phyloP scores from a whole-genome alignment of 2,888 invertebrate genomes.

The Leucoma salicis region DNA sequence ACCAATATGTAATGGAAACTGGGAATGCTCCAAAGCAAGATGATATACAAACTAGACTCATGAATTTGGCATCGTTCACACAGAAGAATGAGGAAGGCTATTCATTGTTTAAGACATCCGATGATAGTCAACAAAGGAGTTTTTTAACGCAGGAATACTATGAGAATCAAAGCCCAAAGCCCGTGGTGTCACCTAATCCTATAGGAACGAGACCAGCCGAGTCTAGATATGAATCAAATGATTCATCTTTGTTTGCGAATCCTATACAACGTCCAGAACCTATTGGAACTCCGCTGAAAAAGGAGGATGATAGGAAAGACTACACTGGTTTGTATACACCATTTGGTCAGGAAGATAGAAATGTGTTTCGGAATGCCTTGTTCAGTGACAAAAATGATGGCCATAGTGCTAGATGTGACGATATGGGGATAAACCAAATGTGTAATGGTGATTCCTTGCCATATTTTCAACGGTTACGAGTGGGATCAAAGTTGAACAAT shows the following conservation, averaged over 20 bases:
- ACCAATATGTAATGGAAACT: conserved; percentile 37
- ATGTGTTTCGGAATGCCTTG: conserved; percentile 65
- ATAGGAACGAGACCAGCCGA: conserved; percentile 66
- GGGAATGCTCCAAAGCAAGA: conserved; percentile 46
- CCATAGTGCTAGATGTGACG: conserved; percentile 28
- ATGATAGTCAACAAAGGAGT: conserved; percentile 54
- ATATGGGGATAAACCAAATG: conserved; percentile 34
- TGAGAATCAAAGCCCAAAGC: conserved; percentile 53
- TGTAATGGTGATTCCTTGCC: conserved; percentile 67
- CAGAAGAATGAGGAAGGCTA: conserved; percentile 76
- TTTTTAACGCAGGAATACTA: conserved; percentile 62
- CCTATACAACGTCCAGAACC: conserved; percentile 60
- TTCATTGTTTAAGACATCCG: conserved; percentile 63
- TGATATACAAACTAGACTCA: conserved; percentile 60
- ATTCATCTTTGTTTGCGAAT: conserved; percentile 60
- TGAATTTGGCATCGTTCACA: conserved; percentile 71
- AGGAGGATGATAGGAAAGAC: conserved; percentile 28
- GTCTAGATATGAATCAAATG: conserved; percentile 43
- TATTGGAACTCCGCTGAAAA: conserved; percentile 47
- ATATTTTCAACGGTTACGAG: conserved; percentile 68
- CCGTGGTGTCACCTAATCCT: conserved; percentile 66
- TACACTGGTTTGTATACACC: conserved; percentile 52
- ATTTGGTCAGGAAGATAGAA: conserved; percentile 66
- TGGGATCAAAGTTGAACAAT: conserved; percentile 68
- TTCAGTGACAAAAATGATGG: conserved; percentile 57